These are phyloP conservation scores for Poecilobothrus nobilitatus DNA, from an alignment of 2,888 invertebrate species.

Conservation along the genomic window DNA sequence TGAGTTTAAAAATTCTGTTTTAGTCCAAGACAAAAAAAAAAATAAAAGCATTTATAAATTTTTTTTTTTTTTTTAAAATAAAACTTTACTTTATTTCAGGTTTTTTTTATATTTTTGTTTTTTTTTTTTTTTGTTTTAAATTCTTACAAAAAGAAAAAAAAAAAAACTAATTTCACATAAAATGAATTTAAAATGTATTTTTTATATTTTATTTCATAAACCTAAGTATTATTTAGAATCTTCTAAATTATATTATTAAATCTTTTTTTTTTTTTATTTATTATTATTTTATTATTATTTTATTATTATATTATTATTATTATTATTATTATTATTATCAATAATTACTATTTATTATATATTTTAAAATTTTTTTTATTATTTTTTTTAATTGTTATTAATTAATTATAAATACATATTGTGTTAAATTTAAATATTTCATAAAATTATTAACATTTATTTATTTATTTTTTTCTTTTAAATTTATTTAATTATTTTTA, in stretches of 20 bases:
- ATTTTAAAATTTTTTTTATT: too few species aligned
- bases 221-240: not conserved
- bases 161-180: slow-evolving; percentile 1
- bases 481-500: too few species aligned
- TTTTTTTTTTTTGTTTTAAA: not conserved
- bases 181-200: not conserved
- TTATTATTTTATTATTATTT: too few species aligned
- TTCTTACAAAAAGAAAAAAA: slow-evolving; percentile 6
- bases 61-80: slow-evolving; percentile 2
- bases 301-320: too few species aligned
- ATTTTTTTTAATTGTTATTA: not conserved
- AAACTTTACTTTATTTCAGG: slow-evolving; percentile 4
- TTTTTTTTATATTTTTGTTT: not conserved
- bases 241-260: not conserved
- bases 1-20: too few species aligned
- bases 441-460: slow-evolving; percentile 4
- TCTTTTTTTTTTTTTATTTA: not conserved
- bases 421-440: not conserved
- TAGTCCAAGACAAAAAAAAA: too few species aligned
- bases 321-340: too few species aligned
- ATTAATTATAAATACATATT: not conserved
- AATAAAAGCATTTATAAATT: too few species aligned
- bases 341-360: too few species aligned
- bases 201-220: not conserved
- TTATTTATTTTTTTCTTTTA: not conserved